These are phyloP conservation scores for Calephelis virginiensis DNA, from an alignment of 1,140 invertebrate genomes.

Conservation along the genomic window DNA sequence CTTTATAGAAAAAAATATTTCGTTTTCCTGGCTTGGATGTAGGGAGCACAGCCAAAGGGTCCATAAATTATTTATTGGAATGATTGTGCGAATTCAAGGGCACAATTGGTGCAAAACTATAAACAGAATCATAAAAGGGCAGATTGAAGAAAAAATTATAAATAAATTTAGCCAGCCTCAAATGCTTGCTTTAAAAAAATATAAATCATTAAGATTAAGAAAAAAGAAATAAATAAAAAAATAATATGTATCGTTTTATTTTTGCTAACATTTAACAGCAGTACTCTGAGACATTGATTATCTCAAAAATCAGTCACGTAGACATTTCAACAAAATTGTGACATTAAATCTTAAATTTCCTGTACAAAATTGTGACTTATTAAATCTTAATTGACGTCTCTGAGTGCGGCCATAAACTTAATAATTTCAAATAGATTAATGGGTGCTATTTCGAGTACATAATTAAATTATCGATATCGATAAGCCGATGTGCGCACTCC, in stretches of 20 bases:
- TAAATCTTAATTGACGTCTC: too few relatives aligned
- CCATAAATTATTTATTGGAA: neutral
- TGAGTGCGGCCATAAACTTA: too few relatives aligned
- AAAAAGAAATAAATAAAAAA: neutral
- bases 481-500: too few relatives aligned
- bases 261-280: neutral
- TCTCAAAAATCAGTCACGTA: too few relatives aligned
- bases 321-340: too few relatives aligned
- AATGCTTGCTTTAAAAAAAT: neutral
- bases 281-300: too few relatives aligned
- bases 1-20: neutral
- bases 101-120: conserved; percentile 1
- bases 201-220: neutral
- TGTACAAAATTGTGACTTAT: too few relatives aligned
- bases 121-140: neutral
- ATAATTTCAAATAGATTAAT: too few relatives aligned
- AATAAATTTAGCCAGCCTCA: neutral
- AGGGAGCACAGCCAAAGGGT: too few relatives aligned
- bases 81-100: neutral
- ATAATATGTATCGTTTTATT: neutral
- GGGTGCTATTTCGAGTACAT: too few relatives aligned
- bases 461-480: too few relatives aligned
- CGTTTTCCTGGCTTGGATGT: neutral
- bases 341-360: too few relatives aligned
- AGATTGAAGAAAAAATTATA: neutral